Base-by-base conservation (phyloP, 2,888 invertebrate genomes). In the Trissoscelio sp. region DNA sequence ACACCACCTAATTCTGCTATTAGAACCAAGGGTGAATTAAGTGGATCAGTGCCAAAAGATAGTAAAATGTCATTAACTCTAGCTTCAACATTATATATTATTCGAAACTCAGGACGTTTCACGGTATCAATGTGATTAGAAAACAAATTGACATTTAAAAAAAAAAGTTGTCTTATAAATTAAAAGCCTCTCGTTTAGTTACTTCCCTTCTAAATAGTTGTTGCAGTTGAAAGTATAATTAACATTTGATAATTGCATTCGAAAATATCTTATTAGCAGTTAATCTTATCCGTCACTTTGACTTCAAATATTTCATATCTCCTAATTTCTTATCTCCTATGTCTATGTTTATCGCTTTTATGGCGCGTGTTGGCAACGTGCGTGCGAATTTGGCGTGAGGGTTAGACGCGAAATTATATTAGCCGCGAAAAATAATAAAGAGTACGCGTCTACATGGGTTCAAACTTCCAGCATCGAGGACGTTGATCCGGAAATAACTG, bases 401-500 rank as follows among this genome's bases (percentile, higher is more conserved):
- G 78, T 64, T 44, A 60, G 57, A 75, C 53, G 51, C 53, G 42
- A 70, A 79, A 72, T 79, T 74, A 75, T 80, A 69, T 74, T 74
- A 75, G 80, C 64, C 66, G 60, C 66, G 58, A 75, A 80, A 80
- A 74, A 80, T 67, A 70, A 75, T 75, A 80, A 74, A 80, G 48
- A 67, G 57, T 28, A 22, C 28, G 55, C 39, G 80, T 58, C 66
- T 72, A 60, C 80, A 60, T 18, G 53, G 72, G 66, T 75, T 72
- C 64, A 75, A 75, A 70, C 67, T 80, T 84, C 62, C 66, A 70
- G 48, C 64, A 82, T 78, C 70, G 82, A 72, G 81, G 81, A 85
- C 81, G 85, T 51, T 81, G 86, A 86, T 86, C 85, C 86, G 87
- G 87, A 88, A 88, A 88, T 88, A 88, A 85, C 86, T 73, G 46